These are phyloP conservation scores for Sebastolobus alascanus DNA, from an alignment of 2,797 vertebrate species.

Conservation along the genomic window DNA sequence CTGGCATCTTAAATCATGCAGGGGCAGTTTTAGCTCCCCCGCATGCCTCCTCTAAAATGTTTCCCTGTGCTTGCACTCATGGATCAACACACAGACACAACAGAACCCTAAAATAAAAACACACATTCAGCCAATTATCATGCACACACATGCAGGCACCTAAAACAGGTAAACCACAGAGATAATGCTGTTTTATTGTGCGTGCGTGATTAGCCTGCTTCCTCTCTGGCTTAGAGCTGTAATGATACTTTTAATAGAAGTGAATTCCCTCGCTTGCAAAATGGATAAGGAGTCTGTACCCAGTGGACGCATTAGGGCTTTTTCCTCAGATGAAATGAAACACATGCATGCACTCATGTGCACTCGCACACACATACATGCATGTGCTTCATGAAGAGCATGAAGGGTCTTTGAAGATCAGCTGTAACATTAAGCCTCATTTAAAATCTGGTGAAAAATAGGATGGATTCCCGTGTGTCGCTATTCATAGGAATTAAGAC, in stretches of 20 bases:
- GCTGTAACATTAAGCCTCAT: slow-evolving; percentile 48
- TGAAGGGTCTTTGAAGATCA: slow-evolving; percentile 69
- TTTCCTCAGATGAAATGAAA: slow-evolving; percentile 27
- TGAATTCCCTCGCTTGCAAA: slow-evolving; percentile 34
- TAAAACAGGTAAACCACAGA: slow-evolving; percentile 19
- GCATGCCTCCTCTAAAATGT: slow-evolving; percentile 37
- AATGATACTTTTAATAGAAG: slow-evolving; percentile 40
- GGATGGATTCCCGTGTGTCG: slow-evolving; percentile 40
- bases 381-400: slow-evolving; percentile 30
- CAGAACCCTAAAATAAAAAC: neutral
- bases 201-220: slow-evolving; percentile 17
- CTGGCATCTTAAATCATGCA: slow-evolving; percentile 63
- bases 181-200: slow-evolving; percentile 28
- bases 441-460: slow-evolving; percentile 55
- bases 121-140: slow-evolving; percentile 14
- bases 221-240: slow-evolving; percentile 25
- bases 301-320: slow-evolving; percentile 14
- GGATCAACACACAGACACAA: slow-evolving; percentile 15
- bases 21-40: slow-evolving; percentile 47
- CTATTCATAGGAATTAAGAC: slow-evolving; percentile 39
- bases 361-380: slow-evolving; percentile 3
- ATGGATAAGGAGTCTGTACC: slow-evolving; percentile 25
- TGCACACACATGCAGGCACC: slow-evolving; percentile 6
- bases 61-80: slow-evolving; percentile 22
- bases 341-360: neutral